Percentiles rank a stretch among this genome's conserved stretches.
Conservation (phyloP, 2,797 vertebrate species). For the Lutjanus argentimaculatus region DNA sequence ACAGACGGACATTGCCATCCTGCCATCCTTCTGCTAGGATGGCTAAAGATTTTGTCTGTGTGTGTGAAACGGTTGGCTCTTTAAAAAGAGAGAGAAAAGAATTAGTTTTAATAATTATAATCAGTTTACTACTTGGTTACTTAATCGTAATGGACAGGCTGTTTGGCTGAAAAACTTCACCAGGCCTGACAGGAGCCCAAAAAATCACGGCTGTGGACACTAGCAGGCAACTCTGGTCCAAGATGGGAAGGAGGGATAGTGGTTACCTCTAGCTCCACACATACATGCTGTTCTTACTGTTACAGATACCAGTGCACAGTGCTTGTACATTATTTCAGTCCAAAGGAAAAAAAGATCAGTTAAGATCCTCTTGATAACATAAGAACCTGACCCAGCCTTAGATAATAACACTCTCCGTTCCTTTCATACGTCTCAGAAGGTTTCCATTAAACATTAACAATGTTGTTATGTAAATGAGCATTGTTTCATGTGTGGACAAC, state of each 20-base stretch:
- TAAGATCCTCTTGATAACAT: not conserved
- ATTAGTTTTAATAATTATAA: not conserved
- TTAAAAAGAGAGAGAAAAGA: not conserved
- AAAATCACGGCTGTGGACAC: too few relatives aligned
- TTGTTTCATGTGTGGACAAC: conserved; percentile 54
- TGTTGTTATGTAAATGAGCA: conserved; percentile 59
- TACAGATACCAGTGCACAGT: not conserved
- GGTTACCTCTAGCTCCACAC: not conserved
- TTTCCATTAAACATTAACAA: conserved; percentile 46
- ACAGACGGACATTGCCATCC: too few relatives aligned
- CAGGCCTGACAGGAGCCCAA: not conserved
- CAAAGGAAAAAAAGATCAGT: not conserved
- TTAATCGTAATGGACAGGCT: not conserved
- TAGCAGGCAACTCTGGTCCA: not conserved
- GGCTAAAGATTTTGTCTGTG: too few relatives aligned
- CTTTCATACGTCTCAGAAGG: conserved; percentile 14
- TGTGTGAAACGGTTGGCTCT: not conserved
- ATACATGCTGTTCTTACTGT: not conserved
- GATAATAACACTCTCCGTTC: conserved; percentile 20
- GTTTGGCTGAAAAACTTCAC: too few relatives aligned
- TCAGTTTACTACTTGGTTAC: not conserved
- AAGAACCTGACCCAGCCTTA: not conserved
- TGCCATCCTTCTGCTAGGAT: too few relatives aligned
- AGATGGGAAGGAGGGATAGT: not conserved
- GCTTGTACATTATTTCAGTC: not conserved